A percentile compares a stretch with the other conserved stretches of the same genome.
Evolutionary conservation across 2,888 invertebrate species (phyloP).

Genomic region (Bugulina stolonifera): DNA sequence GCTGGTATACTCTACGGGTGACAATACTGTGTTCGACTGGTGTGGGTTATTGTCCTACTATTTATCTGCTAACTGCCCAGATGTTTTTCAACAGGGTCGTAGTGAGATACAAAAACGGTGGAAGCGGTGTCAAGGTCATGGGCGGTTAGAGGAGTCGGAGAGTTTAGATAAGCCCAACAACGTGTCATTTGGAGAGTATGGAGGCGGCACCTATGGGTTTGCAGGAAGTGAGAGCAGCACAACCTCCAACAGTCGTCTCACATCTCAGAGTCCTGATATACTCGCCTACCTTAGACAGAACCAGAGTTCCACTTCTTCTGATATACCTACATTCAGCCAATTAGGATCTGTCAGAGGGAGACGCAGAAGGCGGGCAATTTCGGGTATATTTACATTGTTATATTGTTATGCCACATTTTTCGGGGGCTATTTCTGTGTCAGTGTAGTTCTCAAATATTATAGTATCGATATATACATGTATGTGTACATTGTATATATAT

Average conservation of each 20-base stretch:
- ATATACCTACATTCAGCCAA: constrained; percentile 16
- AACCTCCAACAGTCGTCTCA: constrained; percentile 11
- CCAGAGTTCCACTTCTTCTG: constrained; percentile 17
- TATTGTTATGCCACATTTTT: too few relatives aligned
- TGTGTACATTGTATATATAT: too few relatives aligned
- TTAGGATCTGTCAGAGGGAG: neutral
- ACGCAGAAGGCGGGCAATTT: neutral
- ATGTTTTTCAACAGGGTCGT: constrained; percentile 37
- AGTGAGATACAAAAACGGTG: constrained; percentile 39
- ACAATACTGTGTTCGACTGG: too few relatives aligned
- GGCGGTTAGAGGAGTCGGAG: constrained; percentile 3
- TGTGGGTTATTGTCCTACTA: too few relatives aligned
- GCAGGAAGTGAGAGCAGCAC: constrained; percentile 19
- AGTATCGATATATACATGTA: too few relatives aligned
- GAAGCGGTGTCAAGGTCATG: constrained; percentile 39
- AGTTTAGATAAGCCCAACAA: neutral
- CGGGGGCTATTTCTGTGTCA: too few relatives aligned
- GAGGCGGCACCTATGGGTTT: neutral
- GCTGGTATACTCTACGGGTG: too few relatives aligned
- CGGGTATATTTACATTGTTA: too few relatives aligned
- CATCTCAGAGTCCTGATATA: neutral
- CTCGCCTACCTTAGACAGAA: neutral
- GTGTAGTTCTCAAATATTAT: too few relatives aligned
- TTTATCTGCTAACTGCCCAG: too few relatives aligned
- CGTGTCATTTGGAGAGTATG: neutral